Evolutionary conservation across 1,140 invertebrate genomes (phyloP), one percentile per base, ranked within the genome.

Genomic region (Onthophagus taurus): DNA sequence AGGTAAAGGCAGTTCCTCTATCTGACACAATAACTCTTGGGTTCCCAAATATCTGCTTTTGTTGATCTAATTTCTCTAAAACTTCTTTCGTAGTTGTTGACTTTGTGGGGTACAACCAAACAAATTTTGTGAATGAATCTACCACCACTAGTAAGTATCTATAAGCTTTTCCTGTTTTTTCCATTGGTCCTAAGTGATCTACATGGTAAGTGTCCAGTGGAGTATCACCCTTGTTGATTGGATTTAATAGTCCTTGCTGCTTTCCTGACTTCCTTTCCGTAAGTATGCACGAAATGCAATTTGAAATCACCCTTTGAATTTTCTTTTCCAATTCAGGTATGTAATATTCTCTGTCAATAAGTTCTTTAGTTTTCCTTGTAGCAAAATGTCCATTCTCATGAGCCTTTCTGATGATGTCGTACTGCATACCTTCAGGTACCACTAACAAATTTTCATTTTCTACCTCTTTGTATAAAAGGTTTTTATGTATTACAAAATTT

Each of bases 111-210:
- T 49, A 54, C 1, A 55, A 35, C 26, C 45, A 45, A 23, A 52
- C 34, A 48, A 46, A 56, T 47, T 58, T 59, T 0, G 53, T 51
- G 35, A 58, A 54, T 11, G 21, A 47, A 23, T 59, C 55, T 8
- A 59, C 39, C 8, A 57, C 33, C 24, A 24, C 42, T 9, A 58
- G 50, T 19, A 59, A 23, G 37, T 58, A 51, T 46, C 35, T 47
- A 11, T 54, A n/a, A n/a, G n/a, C n/a, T n/a, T n/a, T n/a, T n/a
- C n/a, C n/a, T n/a, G n/a, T n/a, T n/a, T n/a, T n/a, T n/a, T n/a
- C n/a, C n/a, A n/a, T n/a, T n/a, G 59, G 57, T 4, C 55, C 57
- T 14, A 54, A 48, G 50, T 62, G 57, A 37, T 62, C 56, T 11
- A 61, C 47, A 42, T 60, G 58, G 4, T 59, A 12, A 0, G 47